Evolutionary conservation across 2,888 invertebrate species (phyloP), one percentile per base, ranked within the genome.

Genomic region (Lucinisca nassula): DNA sequence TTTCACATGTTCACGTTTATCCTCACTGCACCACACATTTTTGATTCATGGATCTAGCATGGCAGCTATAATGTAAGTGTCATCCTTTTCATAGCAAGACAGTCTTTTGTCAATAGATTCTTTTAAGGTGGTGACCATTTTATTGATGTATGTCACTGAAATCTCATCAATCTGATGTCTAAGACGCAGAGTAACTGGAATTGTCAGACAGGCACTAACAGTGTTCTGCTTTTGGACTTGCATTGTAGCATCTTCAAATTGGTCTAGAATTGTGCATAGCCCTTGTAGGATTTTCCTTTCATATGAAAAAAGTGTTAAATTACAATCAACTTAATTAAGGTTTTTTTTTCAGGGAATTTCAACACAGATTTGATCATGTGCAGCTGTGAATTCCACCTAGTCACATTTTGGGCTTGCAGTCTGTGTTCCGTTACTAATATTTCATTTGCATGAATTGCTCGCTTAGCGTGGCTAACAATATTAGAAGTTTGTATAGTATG

Each of bases 331-430:
- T 72, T 58, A 35, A 35, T 58, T 73, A 37, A 86, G 73, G n/a
- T n/a, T 67, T 86, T 82, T 35, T 86, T 75, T 27, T 86, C 82
- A 24, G 79, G 70, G 27, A 70, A 55, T 35, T 51, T 12, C 45
- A 86, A 75, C n/a, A 79, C 74, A 32, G 79, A 83, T 38, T 49
- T 49, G n/a, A 83, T 75, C 86, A 86, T 86, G 8, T 49, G 75
- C 35, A 83, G 24, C 30, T 83, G 72, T 8, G 76, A 79, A 70
- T 86, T 85, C 82, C 79, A 85, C 12, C 82, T 21, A 37, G 78
- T 82, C 30, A 49, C 67, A 80, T 75, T 80, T 30, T 38, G 80
- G 40, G 72, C 35, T 38, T 85, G 85, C 40, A 85, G 82, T 27
- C 70, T 82, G 38, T 73, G 73, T 37, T 85, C 85, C 40, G 73